Evolutionary conservation across 2,888 invertebrate species (phyloP).

Genomic region (Lithophane semibrunnea): DNA sequence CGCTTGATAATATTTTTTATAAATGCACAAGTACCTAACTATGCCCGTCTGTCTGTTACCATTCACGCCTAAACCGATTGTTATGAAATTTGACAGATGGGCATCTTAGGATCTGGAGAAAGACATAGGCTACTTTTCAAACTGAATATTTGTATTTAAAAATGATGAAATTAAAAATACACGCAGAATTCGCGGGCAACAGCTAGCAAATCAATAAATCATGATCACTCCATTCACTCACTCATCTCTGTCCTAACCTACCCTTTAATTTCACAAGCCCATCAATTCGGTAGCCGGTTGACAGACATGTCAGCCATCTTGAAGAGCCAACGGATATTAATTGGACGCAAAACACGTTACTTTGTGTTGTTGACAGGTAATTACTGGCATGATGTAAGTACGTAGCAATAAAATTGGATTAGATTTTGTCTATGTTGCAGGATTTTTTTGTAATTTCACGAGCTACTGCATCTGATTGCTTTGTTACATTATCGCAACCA

Average conservation of each 20-base stretch:
- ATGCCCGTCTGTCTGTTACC: not conserved
- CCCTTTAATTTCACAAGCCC: conserved; percentile 61
- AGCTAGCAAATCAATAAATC: not conserved
- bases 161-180: not conserved
- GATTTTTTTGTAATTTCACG: not conserved
- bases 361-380: conserved; percentile 59
- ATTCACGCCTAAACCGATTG: not conserved
- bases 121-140: not conserved
- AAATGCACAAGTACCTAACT: not conserved
- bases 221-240: conserved; percentile 10
- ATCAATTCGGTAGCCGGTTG: conserved; percentile 58
- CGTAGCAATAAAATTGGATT: conserved; percentile 23
- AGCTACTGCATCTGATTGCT: too few relatives aligned
- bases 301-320: conserved; percentile 49
- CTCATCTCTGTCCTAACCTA: conserved; percentile 3
- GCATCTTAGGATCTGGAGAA: not conserved
- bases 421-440: not conserved
- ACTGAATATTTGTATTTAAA: not conserved
- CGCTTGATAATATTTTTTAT: not conserved
- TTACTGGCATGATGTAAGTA: conserved; percentile 25
- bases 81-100: too few relatives aligned
- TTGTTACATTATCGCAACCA: not conserved
- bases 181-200: not conserved
- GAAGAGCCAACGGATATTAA: conserved; percentile 53
- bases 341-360: conserved; percentile 58